Percentiles rank a stretch among this genome's conserved stretches.
Conservation (phyloP, 2,888 invertebrate species). For the Coronaproctus castanopsis region DNA sequence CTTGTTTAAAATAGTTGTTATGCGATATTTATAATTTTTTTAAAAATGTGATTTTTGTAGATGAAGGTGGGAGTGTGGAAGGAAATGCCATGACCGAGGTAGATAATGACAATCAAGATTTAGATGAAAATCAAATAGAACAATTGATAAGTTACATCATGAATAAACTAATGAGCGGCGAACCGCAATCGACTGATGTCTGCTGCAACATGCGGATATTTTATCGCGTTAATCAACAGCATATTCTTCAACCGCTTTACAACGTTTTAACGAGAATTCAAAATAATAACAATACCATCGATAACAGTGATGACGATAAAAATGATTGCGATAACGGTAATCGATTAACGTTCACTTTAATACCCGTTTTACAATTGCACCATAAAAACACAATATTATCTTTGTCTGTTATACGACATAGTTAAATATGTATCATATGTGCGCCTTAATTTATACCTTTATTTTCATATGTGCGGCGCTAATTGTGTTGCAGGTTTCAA, state of each 20-base stretch:
- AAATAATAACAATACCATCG: no score
- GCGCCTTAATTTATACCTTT: no score
- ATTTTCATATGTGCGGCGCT: no score
- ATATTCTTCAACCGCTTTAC: conserved; percentile 13
- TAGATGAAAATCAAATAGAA: conserved; percentile 22
- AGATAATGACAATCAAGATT: conserved; percentile 4
- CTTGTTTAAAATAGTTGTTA: no score
- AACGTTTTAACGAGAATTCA: conserved; percentile 18
- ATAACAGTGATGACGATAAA: no score
- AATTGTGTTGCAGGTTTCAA: no score
- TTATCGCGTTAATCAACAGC: conserved; percentile 15
- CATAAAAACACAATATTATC: conserved; percentile 64
- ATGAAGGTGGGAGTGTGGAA: conserved; percentile 26
- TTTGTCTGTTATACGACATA: conserved; percentile 58
- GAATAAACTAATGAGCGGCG: conserved; percentile 27
- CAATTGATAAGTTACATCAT: conserved; percentile 33
- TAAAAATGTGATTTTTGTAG: no score
- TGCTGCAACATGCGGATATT: conserved; percentile 15
- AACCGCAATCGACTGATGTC: conserved; percentile 19
- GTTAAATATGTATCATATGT: conserved; percentile 26
- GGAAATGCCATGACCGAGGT: conserved; percentile 8
- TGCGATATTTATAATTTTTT: no score
- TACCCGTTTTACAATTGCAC: conserved; percentile 61
- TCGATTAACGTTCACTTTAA: conserved; percentile 45
- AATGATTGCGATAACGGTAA: conserved; percentile 18